Percentiles rank a stretch among this genome's conserved stretches.
Conservation (phyloP, 92 coral and sea anemone species). For the Epizoanthus scotinus region DNA sequence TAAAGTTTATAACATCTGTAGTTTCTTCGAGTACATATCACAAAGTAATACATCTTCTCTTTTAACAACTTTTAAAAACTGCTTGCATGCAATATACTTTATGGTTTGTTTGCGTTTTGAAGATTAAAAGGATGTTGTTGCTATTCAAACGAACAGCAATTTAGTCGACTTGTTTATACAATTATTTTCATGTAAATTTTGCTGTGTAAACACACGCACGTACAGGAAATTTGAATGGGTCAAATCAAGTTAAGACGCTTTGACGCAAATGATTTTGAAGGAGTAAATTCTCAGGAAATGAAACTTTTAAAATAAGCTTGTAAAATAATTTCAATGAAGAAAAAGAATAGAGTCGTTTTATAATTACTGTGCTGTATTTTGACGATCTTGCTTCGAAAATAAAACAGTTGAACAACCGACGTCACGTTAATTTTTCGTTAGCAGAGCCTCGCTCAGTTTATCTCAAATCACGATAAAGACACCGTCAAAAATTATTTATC, state of each 20-base stretch:
- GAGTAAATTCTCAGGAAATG: not conserved
- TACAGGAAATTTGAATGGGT: not conserved
- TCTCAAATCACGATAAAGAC: not conserved
- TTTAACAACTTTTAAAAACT: not conserved
- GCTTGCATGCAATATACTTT: not conserved
- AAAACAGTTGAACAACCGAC: not conserved
- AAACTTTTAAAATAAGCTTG: not conserved
- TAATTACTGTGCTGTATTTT: not conserved
- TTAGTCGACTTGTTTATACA: constrained; percentile 1
- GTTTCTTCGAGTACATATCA: no score
- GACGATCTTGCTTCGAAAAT: not conserved
- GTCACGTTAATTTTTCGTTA: no score
- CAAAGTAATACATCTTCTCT: no score
- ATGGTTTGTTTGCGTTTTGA: constrained; percentile 10
- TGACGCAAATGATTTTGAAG: constrained; percentile 28
- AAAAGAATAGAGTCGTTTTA: not conserved
- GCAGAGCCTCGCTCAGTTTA: no score
- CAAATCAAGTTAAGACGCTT: constrained; percentile 32
- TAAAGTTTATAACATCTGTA: no score
- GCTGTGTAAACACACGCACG: not conserved
- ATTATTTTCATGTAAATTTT: constrained; percentile 21
- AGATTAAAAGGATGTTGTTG: constrained; percentile 6
- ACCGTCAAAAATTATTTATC: not conserved
- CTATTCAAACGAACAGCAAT: not conserved
- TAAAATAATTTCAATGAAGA: no score